Conservation (phyloP, 2,888 invertebrate genomes). For the Nymphalis polychloros region DNA sequence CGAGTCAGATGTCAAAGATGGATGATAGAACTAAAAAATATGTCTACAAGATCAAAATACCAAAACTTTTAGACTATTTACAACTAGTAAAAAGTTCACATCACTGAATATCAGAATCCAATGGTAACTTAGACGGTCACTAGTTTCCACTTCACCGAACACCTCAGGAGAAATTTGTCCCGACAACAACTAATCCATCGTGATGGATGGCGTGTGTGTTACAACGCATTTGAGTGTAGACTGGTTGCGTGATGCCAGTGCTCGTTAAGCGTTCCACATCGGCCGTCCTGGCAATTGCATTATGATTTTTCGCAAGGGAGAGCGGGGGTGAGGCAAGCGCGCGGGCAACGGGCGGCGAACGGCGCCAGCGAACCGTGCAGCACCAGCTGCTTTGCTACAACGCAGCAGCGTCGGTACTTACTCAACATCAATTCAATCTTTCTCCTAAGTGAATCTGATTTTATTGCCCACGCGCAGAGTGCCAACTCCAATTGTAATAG, state of each 20-base stretch:
- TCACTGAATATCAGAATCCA: conserved; percentile 73
- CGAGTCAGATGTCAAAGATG: conserved; percentile 9
- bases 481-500: too few relatives aligned
- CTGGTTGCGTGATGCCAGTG: conserved; percentile 76
- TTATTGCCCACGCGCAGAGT: too few relatives aligned
- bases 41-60: not conserved
- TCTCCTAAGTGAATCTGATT: conserved; percentile 44
- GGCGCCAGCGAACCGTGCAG: conserved; percentile 75
- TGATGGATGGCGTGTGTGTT: conserved; percentile 80
- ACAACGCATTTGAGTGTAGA: conserved; percentile 78
- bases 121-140: conserved; percentile 67
- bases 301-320: conserved; percentile 81
- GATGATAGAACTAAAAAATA: not conserved
- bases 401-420: conserved; percentile 58
- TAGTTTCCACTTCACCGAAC: conserved; percentile 63
- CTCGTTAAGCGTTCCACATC: conserved; percentile 77
- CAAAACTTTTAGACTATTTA: conserved; percentile 19
- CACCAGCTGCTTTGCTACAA: conserved; percentile 67
- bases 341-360: conserved; percentile 59
- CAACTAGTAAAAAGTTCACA: conserved; percentile 62
- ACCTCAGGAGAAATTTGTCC: conserved; percentile 73
- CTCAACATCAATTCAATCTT: conserved; percentile 37
- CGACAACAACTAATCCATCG: conserved; percentile 74
- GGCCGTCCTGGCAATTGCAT: conserved; percentile 80
- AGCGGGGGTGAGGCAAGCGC: conserved; percentile 57